These are phyloP conservation scores for Polymixis flavicincta DNA, from an alignment of 2,888 invertebrate species.

Conservation along the genomic window DNA sequence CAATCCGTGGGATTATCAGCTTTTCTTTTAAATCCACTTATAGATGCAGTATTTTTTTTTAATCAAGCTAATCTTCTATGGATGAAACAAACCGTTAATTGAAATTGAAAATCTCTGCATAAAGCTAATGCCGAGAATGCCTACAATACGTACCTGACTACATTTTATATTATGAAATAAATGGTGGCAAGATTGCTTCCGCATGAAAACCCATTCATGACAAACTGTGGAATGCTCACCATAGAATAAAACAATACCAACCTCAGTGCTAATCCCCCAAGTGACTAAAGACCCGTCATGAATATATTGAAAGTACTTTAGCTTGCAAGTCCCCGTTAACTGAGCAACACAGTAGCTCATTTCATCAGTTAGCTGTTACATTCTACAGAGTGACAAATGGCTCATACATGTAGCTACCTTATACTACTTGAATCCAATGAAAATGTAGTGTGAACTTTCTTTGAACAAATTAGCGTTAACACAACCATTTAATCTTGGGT, in stretches of 20 bases:
- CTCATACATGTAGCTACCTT: conserved; percentile 2
- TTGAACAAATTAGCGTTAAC: not conserved
- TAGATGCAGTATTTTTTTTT: conserved; percentile 25
- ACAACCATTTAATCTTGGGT: conserved; percentile 66
- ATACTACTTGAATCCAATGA: not conserved
- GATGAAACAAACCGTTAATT: conserved; percentile 41
- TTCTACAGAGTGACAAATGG: conserved; percentile 33
- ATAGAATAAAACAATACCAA: conserved; percentile 16
- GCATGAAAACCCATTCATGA: not conserved
- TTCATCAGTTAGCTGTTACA: conserved; percentile 42
- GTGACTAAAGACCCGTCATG: conserved; percentile 15
- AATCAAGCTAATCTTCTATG: conserved; percentile 50
- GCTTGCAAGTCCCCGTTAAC: conserved; percentile 5
- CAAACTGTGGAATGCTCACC: not conserved
- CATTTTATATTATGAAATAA: not conserved
- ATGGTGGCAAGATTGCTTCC: not conserved
- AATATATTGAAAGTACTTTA: conserved; percentile 21
- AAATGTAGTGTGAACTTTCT: conserved; percentile 25
- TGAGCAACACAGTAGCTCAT: conserved; percentile 33
- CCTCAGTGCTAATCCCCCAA: not conserved
- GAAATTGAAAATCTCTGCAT: conserved; percentile 33
- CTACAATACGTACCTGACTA: not conserved
- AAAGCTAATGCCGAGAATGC: not conserved
- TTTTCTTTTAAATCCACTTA: conserved; percentile 44
- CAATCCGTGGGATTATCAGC: conserved; percentile 45